A percentile compares a stretch with the other conserved stretches of the same genome.
These are phyloP conservation scores for Lophochroa leadbeateri DNA, from an alignment of 2,113 vertebrate species.

Conservation along the genomic window DNA sequence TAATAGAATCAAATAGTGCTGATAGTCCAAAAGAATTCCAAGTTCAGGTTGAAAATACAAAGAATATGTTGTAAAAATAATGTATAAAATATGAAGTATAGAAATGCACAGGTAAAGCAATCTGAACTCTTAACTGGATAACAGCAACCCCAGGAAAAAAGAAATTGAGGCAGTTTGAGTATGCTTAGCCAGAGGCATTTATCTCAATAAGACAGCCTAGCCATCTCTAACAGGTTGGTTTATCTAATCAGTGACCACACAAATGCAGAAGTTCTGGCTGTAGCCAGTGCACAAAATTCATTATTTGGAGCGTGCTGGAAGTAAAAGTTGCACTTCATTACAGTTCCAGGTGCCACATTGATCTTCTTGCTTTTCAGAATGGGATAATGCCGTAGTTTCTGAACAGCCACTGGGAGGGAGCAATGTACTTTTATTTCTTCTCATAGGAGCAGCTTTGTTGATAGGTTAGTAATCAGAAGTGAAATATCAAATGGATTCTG, in stretches of 20 bases:
- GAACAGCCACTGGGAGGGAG: not conserved
- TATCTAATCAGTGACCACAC: slow-evolving; percentile 21
- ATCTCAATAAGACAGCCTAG: not conserved
- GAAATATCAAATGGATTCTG: not conserved
- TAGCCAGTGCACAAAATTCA: not conserved
- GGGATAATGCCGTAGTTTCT: not conserved
- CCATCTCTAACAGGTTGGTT: not conserved
- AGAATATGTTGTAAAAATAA: not conserved
- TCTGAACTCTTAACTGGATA: not conserved
- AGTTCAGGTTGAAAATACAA: not conserved
- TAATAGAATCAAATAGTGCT: not conserved
- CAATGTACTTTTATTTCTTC: not conserved
- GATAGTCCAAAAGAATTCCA: not conserved
- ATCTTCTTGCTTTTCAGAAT: not conserved
- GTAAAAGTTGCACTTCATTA: not conserved
- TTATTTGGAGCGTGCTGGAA: not conserved
- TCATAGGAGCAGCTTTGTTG: not conserved
- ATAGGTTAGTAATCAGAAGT: not conserved
- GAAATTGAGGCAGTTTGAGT: not conserved
- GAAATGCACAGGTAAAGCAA: not conserved
- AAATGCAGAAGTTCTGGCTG: not conserved
- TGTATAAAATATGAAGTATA: not conserved
- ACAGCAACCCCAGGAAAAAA: not conserved
- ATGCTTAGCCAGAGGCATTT: not conserved
- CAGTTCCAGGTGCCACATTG: not conserved